Conservation (phyloP, 2,888 invertebrate genomes). For the Autographa pulchrina region DNA sequence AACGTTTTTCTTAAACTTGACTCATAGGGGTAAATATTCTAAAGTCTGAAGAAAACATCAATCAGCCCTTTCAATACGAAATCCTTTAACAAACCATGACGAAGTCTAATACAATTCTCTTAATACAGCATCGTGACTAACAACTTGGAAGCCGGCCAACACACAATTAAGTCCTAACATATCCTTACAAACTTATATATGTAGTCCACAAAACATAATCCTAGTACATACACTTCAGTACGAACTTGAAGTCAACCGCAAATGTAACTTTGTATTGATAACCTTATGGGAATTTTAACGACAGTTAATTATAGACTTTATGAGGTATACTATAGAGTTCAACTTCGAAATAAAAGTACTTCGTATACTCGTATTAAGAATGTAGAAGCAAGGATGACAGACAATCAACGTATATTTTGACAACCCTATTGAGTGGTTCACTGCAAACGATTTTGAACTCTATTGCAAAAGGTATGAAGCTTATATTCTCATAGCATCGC, state of each 20-base stretch:
- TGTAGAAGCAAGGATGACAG: not conserved
- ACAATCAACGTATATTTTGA: not conserved
- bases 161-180: not conserved
- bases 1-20: too few relatives aligned
- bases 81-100: not conserved
- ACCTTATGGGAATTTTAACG: not conserved
- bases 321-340: not conserved
- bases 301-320: conserved; percentile 4
- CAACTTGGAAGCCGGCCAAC: not conserved
- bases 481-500: not conserved
- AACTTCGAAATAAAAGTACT: not conserved
- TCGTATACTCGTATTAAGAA: not conserved
- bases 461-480: rapidly evolving
- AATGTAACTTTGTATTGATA: not conserved
- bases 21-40: not conserved
- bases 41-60: not conserved
- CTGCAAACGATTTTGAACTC: conserved; percentile 14
- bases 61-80: not conserved
- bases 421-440: not conserved
- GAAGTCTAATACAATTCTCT: conserved; percentile 1
- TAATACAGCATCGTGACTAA: conserved; percentile 1
- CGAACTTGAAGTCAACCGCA: not conserved
- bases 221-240: not conserved
- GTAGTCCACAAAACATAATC: not conserved
- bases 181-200: not conserved